phyloP scores from a whole-genome alignment of 2,797 vertebrate species.

The Melanotaenia boesemani region DNA sequence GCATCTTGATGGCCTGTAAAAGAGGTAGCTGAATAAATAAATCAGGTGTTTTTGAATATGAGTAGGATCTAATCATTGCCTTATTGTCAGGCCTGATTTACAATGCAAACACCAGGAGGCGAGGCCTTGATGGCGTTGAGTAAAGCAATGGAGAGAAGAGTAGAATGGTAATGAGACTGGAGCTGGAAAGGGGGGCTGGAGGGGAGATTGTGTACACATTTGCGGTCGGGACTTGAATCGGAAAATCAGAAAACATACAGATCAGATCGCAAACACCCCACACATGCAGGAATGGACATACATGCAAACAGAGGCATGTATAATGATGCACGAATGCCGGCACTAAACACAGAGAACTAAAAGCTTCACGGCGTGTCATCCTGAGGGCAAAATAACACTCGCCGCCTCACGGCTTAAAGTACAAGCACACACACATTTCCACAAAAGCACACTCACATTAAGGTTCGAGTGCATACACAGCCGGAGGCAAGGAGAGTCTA shows the following conservation, averaged over 20 bases:
- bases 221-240: conserved; percentile 49
- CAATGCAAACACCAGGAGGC: conserved; percentile 75
- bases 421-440: conserved; percentile 25
- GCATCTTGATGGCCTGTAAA: conserved; percentile 74
- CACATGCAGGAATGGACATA: conserved; percentile 43
- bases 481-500: conserved; percentile 71
- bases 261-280: conserved; percentile 52
- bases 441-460: conserved; percentile 27
- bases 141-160: conserved; percentile 68
- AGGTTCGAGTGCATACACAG: conserved; percentile 63
- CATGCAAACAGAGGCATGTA: conserved; percentile 65
- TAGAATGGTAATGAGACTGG: conserved; percentile 74
- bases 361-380: conserved; percentile 61
- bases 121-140: conserved; percentile 70
- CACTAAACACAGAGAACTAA: conserved; percentile 59
- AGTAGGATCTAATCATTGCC: conserved; percentile 80
- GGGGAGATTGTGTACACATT: conserved; percentile 60
- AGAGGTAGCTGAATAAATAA: conserved; percentile 81
- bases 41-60: conserved; percentile 81
- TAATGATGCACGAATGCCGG: conserved; percentile 57
- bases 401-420: conserved; percentile 10
- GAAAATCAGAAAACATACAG: conserved; percentile 57
- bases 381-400: conserved; percentile 56
- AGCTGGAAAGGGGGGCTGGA: conserved; percentile 3
- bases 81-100: conserved; percentile 81